These are phyloP conservation scores for Rachycentron canadum DNA, from an alignment of 2,797 vertebrate species.

Conservation along the genomic window DNA sequence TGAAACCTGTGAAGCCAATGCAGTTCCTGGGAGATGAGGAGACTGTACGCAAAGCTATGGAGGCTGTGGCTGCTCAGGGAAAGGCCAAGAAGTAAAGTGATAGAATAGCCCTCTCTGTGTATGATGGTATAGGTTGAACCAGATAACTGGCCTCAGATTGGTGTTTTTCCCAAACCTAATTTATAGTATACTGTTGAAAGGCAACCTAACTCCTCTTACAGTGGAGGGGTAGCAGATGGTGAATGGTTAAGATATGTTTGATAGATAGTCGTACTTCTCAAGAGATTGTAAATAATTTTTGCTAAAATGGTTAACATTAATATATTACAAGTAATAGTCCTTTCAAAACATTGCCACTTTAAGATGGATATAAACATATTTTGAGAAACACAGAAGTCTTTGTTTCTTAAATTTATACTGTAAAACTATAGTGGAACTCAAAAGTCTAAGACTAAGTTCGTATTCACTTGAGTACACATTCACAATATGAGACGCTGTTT, in stretches of 20 bases:
- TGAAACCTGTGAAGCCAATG: conserved; percentile 93
- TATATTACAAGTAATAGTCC: neutral
- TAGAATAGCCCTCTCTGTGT: conserved; percentile 1
- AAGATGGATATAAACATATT: no score
- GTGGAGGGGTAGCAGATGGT: conserved; percentile 9
- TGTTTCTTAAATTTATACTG: neutral
- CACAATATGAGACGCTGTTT: neutral
- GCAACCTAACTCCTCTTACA: conserved; percentile 22
- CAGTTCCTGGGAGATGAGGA: conserved; percentile 95
- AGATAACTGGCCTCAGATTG: conserved; percentile 42
- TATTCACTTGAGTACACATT: no score
- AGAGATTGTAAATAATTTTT: conserved; percentile 55
- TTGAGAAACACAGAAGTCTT: no score
- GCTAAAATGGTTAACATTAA: conserved; percentile 2
- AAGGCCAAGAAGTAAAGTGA: conserved; percentile 91
- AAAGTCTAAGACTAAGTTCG: no score
- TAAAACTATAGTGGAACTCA: neutral
- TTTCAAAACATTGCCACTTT: no score
- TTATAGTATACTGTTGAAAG: conserved; percentile 42
- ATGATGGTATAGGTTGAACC: conserved; percentile 26
- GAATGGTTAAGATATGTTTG: conserved; percentile 8
- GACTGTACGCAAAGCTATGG: conserved; percentile 95
- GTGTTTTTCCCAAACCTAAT: conserved; percentile 36
- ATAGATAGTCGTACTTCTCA: conserved; percentile 43
- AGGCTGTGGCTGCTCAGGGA: conserved; percentile 93